Evolutionary conservation across 1,140 invertebrate genomes (phyloP), one percentile per base, ranked within the genome.

Genomic region (Neodiprion lecontei): DNA sequence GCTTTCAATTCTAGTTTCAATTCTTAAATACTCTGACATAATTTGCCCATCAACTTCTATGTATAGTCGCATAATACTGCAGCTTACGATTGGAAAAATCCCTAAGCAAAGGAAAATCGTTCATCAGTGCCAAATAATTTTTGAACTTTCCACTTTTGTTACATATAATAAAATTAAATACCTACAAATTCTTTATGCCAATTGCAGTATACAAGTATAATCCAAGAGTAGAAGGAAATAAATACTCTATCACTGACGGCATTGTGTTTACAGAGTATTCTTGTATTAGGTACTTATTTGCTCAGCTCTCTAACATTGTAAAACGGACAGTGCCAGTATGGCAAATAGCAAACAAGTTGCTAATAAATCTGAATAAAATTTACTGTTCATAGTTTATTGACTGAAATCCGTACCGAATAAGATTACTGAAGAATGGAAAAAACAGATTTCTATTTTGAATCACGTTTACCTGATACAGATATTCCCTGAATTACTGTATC

Each of bases 181-280:
- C 23, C 28, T 70, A 70, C 67, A 21, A 14, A 53, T 70, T 14
- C 8, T 28, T 28, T 40, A 61, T 74, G 73, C 40, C 28, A 23
- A 14, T 23, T 23, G 5, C 17, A 1, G 11, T 21, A 69, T 69
- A 17, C 48, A 74, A 48, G 48, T 76, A 70, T 61, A 66, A 72
- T 78, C 76, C 77, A 79, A 79, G 78, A 79, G 78, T 76, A 79
- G 69, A 79, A 69, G 77, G 76, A 69, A 79, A 79, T 78, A 70
- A 79, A 74, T 76, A 74, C 74, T 72, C 66, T 50, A 50, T 5
- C n/a, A 61, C 5, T 61, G n/a, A 61, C 11, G 9, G 53, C 5
- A 61, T 61, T 61, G 53, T 7, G n/a, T 61, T 17, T 17, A 14
- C 53, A 61, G 53, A 61, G 53, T 61, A 9, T 61, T 61, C 53